Conservation (phyloP, 2,797 vertebrate genomes). For the Okamejei kenojei region DNA sequence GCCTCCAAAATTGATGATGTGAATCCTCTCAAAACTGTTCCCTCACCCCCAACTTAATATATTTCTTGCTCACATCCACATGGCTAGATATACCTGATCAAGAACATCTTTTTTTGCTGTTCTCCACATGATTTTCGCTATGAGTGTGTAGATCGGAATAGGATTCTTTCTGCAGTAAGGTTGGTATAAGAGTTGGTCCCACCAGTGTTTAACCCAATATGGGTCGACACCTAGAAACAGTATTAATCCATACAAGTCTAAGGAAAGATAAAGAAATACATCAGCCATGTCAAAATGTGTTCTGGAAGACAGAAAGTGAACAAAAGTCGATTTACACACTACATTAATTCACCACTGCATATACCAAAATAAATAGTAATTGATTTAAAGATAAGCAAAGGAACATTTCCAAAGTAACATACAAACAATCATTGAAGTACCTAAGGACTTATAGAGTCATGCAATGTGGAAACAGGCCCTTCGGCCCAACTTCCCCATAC, state of each 20-base stretch:
- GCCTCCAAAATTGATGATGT: neutral
- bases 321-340: neutral
- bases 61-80: neutral
- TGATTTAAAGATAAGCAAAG: neutral
- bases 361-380: neutral
- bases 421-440: neutral
- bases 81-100: slow-evolving; percentile 72
- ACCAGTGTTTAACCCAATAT: slow-evolving; percentile 95
- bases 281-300: neutral
- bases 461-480: too few relatives aligned
- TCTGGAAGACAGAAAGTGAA: neutral
- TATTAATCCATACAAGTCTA: slow-evolving; percentile 92
- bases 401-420: neutral
- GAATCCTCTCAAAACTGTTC: neutral
- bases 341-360: neutral
- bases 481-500: too few relatives aligned
- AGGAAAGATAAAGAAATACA: slow-evolving; percentile 23
- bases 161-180: slow-evolving; percentile 85
- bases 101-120: slow-evolving; percentile 96
- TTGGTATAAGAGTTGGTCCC: slow-evolving; percentile 86
- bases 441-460: too few relatives aligned
- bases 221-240: slow-evolving; percentile 94
- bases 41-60: neutral
- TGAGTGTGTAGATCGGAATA: slow-evolving; percentile 72
- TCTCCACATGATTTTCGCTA: slow-evolving; percentile 84